A percentile compares a stretch with the other conserved stretches of the same genome.
These are phyloP conservation scores for Protaetia brevitarsis DNA, from an alignment of 1,140 invertebrate species.

Conservation along the genomic window DNA sequence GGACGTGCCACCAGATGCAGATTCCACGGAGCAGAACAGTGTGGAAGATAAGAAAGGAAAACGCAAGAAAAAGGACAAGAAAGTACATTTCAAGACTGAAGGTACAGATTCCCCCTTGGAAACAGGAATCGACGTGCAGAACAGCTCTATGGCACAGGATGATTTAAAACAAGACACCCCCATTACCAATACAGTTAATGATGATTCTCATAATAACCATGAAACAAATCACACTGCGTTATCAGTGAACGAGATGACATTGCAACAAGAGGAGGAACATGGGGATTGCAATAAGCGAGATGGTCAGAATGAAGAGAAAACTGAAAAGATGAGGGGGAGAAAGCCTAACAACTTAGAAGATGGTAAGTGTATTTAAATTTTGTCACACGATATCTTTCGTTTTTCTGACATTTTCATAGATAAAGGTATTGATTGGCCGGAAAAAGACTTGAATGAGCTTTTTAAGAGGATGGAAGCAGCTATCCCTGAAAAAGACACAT, in stretches of 20 bases:
- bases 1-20: neutral
- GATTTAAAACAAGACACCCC: neutral
- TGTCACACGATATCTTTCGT: too few species aligned
- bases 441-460: conserved; percentile 39
- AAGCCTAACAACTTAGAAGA: neutral
- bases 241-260: neutral
- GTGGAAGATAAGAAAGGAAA: neutral
- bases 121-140: neutral
- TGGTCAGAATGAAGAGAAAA: neutral
- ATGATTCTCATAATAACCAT: too few species aligned
- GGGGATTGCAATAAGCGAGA: neutral
- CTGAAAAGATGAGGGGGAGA: neutral
- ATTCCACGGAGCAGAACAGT: neutral
- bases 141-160: neutral
- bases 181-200: too few species aligned
- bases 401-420: neutral
- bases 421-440: conserved; percentile 25
- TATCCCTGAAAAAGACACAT: conserved; percentile 40
- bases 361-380: too few species aligned
- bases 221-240: too few species aligned
- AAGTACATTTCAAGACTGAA: conserved; percentile 7
- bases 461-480: conserved; percentile 38
- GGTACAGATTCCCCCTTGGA: neutral
- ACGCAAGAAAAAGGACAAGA: neutral
- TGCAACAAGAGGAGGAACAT: neutral